Evolutionary conservation across 2,797 vertebrate species (phyloP), one percentile per base, ranked within the genome.

Genomic region (Esox lucius): DNA sequence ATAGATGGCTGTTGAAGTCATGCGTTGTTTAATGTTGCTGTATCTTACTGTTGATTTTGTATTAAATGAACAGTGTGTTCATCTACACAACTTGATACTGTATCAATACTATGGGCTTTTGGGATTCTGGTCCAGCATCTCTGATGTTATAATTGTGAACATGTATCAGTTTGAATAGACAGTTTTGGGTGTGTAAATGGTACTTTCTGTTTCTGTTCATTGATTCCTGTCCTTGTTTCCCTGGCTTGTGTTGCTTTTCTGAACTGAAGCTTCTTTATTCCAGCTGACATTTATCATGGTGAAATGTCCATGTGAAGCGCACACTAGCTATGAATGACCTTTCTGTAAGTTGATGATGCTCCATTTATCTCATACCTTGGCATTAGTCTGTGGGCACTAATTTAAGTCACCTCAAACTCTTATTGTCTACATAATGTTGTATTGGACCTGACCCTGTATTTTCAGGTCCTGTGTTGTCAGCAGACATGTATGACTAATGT

Each of bases 1-100:
- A 49, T 77, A 53, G 69, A 75, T 11, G 78, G 35, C 67, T 26
- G 11, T 33, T 19, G 53, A 35, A 56, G 3, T n/a, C 17, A 11
- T 16, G 39, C 49, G 28, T 68, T 13, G 9, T 24, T 62, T 35
- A 2, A 35, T 35, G 33, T 33, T 35, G 33, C 33, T 35, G 2
- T 2, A 35, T 35, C 2, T 35, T 35, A 5, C 33, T 35, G 5
- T 5, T 35, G 33, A 35, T n/a, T 35, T 2, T 35, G 33, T 35
- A 2, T 35, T 3, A 16, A 13, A 26, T 15, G 5, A 2, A 46
- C 4, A 46, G 42, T 4, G 11, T 46, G 3, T 39, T 7, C 7
- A 39, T 39, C 35, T 39, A 7, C 35, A 39, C 42, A 5, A 8
- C 42, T 46, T 46, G 42, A 46, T 46, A 46, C 42, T 46, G 42